Evolutionary conservation across 1,140 invertebrate species (phyloP).

Genomic region (Bombus cullumanus): DNA sequence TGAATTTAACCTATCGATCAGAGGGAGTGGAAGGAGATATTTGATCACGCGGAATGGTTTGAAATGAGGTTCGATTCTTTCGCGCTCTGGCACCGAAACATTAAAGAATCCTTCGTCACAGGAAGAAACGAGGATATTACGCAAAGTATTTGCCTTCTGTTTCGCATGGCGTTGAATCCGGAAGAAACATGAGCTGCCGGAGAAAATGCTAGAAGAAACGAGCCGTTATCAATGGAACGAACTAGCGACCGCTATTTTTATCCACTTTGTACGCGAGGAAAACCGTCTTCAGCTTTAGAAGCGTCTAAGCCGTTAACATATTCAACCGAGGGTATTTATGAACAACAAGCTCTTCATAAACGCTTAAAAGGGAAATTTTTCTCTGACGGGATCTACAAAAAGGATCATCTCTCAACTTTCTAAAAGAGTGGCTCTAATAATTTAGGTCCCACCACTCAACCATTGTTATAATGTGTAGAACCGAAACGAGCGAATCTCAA

Average conservation of each 20-base stretch:
- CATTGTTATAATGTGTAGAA: background rate
- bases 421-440: background rate
- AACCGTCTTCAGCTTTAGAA: constrained; percentile 20
- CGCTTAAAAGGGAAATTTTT: background rate
- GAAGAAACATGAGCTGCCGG: constrained; percentile 1
- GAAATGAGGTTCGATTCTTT: constrained; percentile 50
- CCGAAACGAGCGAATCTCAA: background rate
- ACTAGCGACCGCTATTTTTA: constrained; percentile 54
- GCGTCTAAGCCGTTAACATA: constrained; percentile 17
- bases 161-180: constrained; percentile 25
- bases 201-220: constrained; percentile 34
- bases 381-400: background rate
- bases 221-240: constrained; percentile 10
- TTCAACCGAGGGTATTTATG: constrained; percentile 16
- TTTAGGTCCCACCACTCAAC: background rate
- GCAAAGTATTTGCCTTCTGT: constrained; percentile 51
- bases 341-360: background rate
- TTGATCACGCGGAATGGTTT: constrained; percentile 52
- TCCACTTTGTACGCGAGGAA: background rate
- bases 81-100: constrained; percentile 27
- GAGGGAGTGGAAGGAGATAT: constrained; percentile 22
- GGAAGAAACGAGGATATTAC: constrained; percentile 49
- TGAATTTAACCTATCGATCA: constrained; percentile 67
- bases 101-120: constrained; percentile 27
- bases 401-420: background rate